Percentiles rank a stretch among this genome's conserved stretches.
Evolutionary conservation across 2,888 invertebrate genomes (phyloP).

Genomic region (Teleogryllus oceanicus): DNA sequence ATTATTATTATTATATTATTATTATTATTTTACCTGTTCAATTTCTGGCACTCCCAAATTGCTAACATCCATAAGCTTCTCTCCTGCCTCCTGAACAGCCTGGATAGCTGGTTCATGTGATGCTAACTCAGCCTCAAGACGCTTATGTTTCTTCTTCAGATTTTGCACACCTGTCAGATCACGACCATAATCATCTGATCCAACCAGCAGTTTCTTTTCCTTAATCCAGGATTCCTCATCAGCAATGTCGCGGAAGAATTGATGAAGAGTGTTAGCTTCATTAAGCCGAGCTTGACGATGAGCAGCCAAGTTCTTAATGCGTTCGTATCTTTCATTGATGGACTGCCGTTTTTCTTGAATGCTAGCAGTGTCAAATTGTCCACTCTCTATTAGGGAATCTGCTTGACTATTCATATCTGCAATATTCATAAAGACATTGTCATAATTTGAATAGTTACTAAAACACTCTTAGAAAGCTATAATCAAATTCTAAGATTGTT

Average conservation of each 20-base stretch:
- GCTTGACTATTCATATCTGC: slow-evolving; percentile 91
- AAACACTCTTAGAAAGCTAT: neutral
- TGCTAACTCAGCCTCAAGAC: slow-evolving; percentile 95
- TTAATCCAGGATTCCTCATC: slow-evolving; percentile 99
- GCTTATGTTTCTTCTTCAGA: slow-evolving; percentile 96
- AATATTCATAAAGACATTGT: slow-evolving; percentile 39
- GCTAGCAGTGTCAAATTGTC: slow-evolving; percentile 95
- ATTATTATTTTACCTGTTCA: slow-evolving; percentile 51
- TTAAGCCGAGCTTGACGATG: slow-evolving; percentile 88
- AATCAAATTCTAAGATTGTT: neutral
- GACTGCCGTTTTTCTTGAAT: slow-evolving; percentile 92
- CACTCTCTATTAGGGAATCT: slow-evolving; percentile 91
- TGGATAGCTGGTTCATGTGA: slow-evolving; percentile 97
- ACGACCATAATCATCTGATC: slow-evolving; percentile 97
- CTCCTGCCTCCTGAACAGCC: slow-evolving; percentile 83
- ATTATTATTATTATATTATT: too few relatives aligned
- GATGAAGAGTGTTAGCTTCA: slow-evolving; percentile 96
- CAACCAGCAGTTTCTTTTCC: slow-evolving; percentile 95
- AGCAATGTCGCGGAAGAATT: slow-evolving; percentile 98
- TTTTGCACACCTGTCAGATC: slow-evolving; percentile 98
- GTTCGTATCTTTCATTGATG: slow-evolving; percentile 95
- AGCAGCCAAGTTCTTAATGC: slow-evolving; percentile 86
- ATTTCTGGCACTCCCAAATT: slow-evolving; percentile 90
- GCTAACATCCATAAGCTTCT: slow-evolving; percentile 90
- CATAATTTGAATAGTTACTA: neutral